Evolutionary conservation across 2,797 vertebrate genomes (phyloP), one percentile per base, ranked within the genome.

Genomic region (Oceanodroma leucorhoa): DNA sequence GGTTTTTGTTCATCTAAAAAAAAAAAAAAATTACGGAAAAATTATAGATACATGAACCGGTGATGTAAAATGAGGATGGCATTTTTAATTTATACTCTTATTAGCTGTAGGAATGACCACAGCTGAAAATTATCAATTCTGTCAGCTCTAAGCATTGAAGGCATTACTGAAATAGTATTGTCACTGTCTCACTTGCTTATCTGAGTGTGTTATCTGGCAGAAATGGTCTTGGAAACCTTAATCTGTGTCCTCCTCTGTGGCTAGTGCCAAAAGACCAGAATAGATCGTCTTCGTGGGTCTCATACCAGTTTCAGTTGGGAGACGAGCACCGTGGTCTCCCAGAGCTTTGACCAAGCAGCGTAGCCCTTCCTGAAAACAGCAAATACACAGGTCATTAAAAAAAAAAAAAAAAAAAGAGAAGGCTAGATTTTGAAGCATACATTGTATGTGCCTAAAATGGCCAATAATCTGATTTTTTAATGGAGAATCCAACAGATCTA

Each of bases 1-100:
- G 18, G 18, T n/a, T 60, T 81, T 46, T 85, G 71, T 73, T 72
- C 6, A 24, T 61, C 14, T 22, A 21, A 51, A 62, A 62, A 62
- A 43, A 71, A 70, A 34, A 45, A 61, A 32, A 12, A 34, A 11
- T 4, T 5, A 7, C 3, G 5, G 30, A 55, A 71, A 75, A 89
- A 41, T 48, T 80, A 67, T 29, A 78, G 38, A n/a, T 85, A 48
- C 4, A 6, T 83, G 17, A 78, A 81, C 14, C 1, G 1, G 10
- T 83, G 5, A 20, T 67, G 5, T 75, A 20, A 83, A 75, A 27
- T 58, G 38, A 61, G 51, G 19, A 27, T 53, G 69, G 18, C 46
- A n/a, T 90, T 90, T 95, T 67, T 81, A 71, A 76, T 93, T 93
- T 83, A 34, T 79, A 22, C 22, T 67, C 34, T 30, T 91, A 86